Conservation (phyloP, 2,797 vertebrate genomes). For the Botia almorhae region DNA sequence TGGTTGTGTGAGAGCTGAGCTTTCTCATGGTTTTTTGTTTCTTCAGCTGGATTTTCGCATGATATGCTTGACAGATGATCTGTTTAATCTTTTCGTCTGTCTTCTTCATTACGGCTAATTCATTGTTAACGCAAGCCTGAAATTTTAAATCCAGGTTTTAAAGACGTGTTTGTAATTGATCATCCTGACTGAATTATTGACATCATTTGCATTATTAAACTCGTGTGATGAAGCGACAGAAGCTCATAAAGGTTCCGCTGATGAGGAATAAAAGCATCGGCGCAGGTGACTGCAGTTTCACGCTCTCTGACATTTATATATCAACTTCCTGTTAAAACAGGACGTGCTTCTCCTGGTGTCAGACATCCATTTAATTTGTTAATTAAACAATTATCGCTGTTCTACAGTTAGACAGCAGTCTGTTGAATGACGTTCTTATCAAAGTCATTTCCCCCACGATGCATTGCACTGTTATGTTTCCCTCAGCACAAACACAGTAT, state of each 20-base stretch:
- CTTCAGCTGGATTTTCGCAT: constrained; percentile 30
- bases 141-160: constrained; percentile 27
- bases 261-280: constrained; percentile 17
- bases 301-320: constrained; percentile 32
- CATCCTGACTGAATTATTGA: not conserved
- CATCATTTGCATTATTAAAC: constrained; percentile 25
- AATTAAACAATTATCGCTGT: constrained; percentile 49
- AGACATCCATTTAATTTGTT: constrained; percentile 39
- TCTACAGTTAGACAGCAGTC: constrained; percentile 16
- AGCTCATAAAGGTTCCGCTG: not conserved
- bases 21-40: constrained; percentile 22
- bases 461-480: not conserved
- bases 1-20: constrained; percentile 35
- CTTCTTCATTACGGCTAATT: constrained; percentile 14
- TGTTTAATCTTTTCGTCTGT: constrained; percentile 29
- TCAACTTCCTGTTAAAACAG: constrained; percentile 42
- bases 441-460: constrained; percentile 34
- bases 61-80: constrained; percentile 28
- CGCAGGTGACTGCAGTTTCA: constrained; percentile 29
- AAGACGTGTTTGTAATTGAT: not conserved
- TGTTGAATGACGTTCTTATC: constrained; percentile 34
- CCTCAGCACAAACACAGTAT: not conserved
- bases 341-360: constrained; percentile 25
- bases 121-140: not conserved
- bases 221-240: constrained; percentile 7